phyloP scores from a whole-genome alignment of 2,113 vertebrate genomes.

The Promerops cafer region DNA sequence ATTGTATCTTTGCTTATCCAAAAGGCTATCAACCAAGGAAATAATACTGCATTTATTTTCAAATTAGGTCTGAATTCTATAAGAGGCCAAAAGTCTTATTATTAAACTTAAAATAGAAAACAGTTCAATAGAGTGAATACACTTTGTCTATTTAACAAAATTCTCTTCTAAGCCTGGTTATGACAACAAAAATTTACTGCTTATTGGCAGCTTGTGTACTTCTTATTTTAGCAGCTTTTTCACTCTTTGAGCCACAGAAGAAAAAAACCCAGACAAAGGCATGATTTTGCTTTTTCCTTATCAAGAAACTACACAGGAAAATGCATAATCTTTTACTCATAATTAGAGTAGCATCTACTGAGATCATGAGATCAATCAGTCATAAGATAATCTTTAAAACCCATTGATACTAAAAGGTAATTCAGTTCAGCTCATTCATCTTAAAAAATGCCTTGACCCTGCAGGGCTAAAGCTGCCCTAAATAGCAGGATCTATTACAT shows the following conservation, averaged over 20 bases:
- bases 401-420: neutral
- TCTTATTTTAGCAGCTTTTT: neutral
- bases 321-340: rapidly evolving
- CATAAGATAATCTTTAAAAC: neutral
- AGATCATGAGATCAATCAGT: neutral
- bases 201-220: neutral
- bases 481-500: constrained; percentile 16
- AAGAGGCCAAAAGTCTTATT: neutral
- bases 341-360: neutral
- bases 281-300: neutral
- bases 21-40: neutral
- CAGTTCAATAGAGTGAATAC: neutral
- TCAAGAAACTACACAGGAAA: neutral
- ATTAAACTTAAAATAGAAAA: neutral
- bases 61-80: neutral
- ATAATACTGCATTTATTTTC: neutral
- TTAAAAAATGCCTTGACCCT: neutral
- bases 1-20: neutral
- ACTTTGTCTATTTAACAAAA: neutral
- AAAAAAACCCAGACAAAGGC: neutral
- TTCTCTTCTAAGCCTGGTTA: neutral
- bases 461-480: neutral
- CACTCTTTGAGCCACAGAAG: neutral
- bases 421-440: neutral
- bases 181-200: neutral